Percentiles rank a stretch among this genome's conserved stretches.
These are phyloP conservation scores for Campylomormyrus numenius DNA, from an alignment of 2,113 vertebrate species.

Conservation along the genomic window DNA sequence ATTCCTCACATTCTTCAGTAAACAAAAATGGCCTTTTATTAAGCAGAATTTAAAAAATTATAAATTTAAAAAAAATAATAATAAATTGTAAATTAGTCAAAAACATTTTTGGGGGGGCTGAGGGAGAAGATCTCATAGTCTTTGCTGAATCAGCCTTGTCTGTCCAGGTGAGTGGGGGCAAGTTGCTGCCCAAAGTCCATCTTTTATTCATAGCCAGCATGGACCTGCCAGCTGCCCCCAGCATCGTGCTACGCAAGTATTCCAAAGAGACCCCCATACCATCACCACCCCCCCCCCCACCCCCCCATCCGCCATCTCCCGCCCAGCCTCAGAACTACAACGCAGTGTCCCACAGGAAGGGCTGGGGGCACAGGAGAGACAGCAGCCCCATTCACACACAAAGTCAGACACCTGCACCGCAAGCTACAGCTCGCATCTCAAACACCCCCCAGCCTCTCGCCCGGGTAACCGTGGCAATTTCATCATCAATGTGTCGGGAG, in stretches of 20 bases:
- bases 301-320: not conserved
- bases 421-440: not conserved
- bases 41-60: not conserved
- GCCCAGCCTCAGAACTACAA: not conserved
- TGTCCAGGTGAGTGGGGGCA: not conserved
- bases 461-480: not conserved
- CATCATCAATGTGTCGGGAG: not conserved
- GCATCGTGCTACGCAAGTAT: not conserved
- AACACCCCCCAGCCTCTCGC: not conserved
- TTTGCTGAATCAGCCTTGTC: not conserved
- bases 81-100: not conserved
- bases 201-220: not conserved
- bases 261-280: not conserved
- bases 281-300: too few relatives aligned
- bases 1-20: not conserved
- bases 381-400: not conserved
- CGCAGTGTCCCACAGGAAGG: not conserved
- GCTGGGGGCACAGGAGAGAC: not conserved
- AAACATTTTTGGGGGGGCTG: not conserved
- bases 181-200: not conserved
- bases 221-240: not conserved
- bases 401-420: not conserved
- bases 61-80: not conserved
- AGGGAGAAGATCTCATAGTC: not conserved
- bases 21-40: not conserved